A percentile compares a stretch with the other conserved stretches of the same genome.
These are phyloP conservation scores for Melinaea menophilus DNA, from an alignment of 2,888 invertebrate genomes.

Conservation along the genomic window DNA sequence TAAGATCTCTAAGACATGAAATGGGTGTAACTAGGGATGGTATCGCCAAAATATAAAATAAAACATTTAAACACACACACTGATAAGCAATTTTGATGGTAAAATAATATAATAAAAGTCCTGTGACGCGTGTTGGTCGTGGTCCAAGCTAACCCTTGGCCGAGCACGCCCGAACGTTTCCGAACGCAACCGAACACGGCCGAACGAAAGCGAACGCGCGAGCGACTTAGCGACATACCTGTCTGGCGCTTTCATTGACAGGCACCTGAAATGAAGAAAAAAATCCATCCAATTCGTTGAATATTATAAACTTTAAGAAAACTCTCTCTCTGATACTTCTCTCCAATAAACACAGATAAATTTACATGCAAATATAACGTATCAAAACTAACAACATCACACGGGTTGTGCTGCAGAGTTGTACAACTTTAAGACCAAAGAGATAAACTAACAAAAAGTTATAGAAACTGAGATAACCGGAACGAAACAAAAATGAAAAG, in stretches of 20 bases:
- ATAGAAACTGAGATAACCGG: constrained; percentile 38
- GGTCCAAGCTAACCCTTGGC: constrained; percentile 75
- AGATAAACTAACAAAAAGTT: constrained; percentile 40
- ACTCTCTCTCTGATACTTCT: constrained; percentile 42
- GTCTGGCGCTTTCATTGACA: constrained; percentile 86
- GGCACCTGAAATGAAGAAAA: constrained; percentile 85
- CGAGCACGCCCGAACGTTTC: constrained; percentile 65
- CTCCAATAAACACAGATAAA: constrained; percentile 68
- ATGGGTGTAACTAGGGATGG: constrained; percentile 43
- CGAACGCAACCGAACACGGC: constrained; percentile 71
- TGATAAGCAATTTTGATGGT: constrained; percentile 73
- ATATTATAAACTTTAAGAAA: constrained; percentile 73
- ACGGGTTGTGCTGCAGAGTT: constrained; percentile 20
- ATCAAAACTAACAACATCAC: constrained; percentile 18
- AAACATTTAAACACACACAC: constrained; percentile 68
- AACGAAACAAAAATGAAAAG: constrained; percentile 70
- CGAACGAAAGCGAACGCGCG: constrained; percentile 71
- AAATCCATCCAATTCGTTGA: constrained; percentile 81
- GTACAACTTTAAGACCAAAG: constrained; percentile 20
- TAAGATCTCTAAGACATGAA: constrained; percentile 56
- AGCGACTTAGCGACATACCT: constrained; percentile 79
- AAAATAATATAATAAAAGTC: constrained; percentile 67
- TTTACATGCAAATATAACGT: constrained; percentile 63
- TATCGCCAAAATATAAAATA: constrained; percentile 40
- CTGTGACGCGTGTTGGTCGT: constrained; percentile 75